Base-by-base conservation (phyloP, 2,113 vertebrate species). In the Perccottus glenii region DNA sequence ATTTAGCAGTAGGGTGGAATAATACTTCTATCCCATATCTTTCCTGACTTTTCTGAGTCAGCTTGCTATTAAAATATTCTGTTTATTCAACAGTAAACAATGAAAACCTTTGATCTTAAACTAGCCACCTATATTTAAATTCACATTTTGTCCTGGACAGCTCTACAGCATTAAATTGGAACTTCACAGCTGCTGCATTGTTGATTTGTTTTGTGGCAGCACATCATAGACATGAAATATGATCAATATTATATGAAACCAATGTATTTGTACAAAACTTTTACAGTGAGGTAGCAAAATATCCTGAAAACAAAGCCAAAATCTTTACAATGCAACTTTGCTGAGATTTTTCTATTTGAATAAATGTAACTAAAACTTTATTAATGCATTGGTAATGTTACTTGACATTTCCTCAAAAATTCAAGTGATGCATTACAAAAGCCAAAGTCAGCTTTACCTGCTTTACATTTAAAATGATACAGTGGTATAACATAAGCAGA, bases 141-240 rank as follows among this genome's bases (percentile, higher is more conserved):
- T 6, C 38, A 5, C 38, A 51, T 11, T 19, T 51, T 16, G 48
- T 16, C 10, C 19, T 27, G 48, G 48, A n/a, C 48, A 50, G 48
- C 48, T 50, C 19, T 9, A 10, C 16, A 15, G 47, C n/a, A 1
- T 48, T 48, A n/a, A 12, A 5, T 46, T 68, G 68, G 71, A 72
- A 75, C 81, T 74, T 83, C 67, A 27, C 71, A 60, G 70, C 62
- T 56, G 56, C 76, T 79, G 43, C 77, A 70, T 79, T 88, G 66
- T 77, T 46, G 57, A 70, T 64, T 64, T 77, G 72, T 64, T 53
- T 64, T 64, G 51, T 82, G 74, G 15, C 27, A 4, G 14, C 35
- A 62, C 62, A 67, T 77, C 75, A 60, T 16, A 42, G 59, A 85
- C 83, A 87, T 82, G 79, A 57, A 60, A 59, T 73, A 44, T 75